These are phyloP conservation scores for Eulemur rufifrons DNA, from an alignment of 2,113 vertebrate species.

Conservation along the genomic window DNA sequence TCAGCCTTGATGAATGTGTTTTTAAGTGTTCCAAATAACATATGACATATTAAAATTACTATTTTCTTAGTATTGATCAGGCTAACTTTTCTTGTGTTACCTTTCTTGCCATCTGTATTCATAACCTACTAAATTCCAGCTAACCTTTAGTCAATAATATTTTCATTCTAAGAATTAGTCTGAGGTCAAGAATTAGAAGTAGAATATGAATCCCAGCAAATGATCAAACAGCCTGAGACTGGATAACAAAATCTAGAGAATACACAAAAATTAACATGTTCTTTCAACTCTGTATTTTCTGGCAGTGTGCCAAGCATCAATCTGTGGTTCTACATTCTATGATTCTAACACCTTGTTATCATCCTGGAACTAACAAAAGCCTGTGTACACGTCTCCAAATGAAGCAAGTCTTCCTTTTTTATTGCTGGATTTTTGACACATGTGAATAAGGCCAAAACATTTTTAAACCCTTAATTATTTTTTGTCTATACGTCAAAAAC, in stretches of 20 bases:
- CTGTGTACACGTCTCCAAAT: background rate
- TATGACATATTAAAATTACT: background rate
- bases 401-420: slow-evolving; percentile 43
- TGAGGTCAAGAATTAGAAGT: slow-evolving; percentile 2
- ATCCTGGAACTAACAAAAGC: slow-evolving; percentile 50
- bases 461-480: slow-evolving; percentile 42
- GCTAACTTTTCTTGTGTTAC: background rate
- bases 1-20: background rate
- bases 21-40: slow-evolving; percentile 45
- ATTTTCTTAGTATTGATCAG: background rate
- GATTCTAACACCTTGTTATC: slow-evolving; percentile 61
- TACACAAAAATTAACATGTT: slow-evolving; percentile 33
- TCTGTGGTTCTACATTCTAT: slow-evolving; percentile 33
- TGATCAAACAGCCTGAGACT: background rate
- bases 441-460: slow-evolving; percentile 11
- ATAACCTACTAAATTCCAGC: slow-evolving; percentile 72
- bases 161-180: slow-evolving; percentile 58
- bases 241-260: background rate
- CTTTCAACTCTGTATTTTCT: slow-evolving; percentile 61
- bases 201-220: slow-evolving; percentile 41
- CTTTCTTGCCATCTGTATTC: slow-evolving; percentile 5
- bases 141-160: slow-evolving; percentile 75
- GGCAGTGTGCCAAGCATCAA: slow-evolving; percentile 69
- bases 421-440: slow-evolving; percentile 30
- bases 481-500: background rate